A percentile compares a stretch with the other conserved stretches of the same genome.
These are phyloP conservation scores for Hylyphantes graminicola DNA, from an alignment of 1,140 invertebrate genomes.

Conservation along the genomic window DNA sequence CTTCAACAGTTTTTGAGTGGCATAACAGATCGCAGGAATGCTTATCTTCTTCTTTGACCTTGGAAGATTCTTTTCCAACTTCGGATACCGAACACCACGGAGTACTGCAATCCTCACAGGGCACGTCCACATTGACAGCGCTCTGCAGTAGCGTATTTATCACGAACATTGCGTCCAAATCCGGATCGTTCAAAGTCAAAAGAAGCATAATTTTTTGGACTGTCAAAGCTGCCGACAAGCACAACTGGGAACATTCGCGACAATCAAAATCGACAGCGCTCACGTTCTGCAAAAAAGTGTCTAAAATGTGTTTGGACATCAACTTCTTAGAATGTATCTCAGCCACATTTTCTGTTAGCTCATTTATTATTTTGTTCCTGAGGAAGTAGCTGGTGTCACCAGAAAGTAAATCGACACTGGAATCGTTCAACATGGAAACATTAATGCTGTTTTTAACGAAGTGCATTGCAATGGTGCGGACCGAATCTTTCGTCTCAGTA, in stretches of 20 bases:
- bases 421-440: background rate
- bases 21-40: too few relatives aligned
- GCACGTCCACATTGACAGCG: background rate
- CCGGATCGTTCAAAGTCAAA: background rate
- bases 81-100: too few relatives aligned
- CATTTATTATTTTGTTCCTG: background rate
- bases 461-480: background rate
- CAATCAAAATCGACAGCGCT: background rate
- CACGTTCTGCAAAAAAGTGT: background rate
- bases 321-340: conserved; percentile 6
- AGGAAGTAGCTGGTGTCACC: background rate
- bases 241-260: background rate
- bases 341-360: background rate
- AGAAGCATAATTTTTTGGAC: conserved; percentile 2
- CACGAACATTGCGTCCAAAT: too few relatives aligned
- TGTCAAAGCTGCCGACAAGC: background rate
- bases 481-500: background rate
- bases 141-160: background rate
- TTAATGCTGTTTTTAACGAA: background rate
- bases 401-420: background rate
- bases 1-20: too few relatives aligned
- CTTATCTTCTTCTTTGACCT: too few relatives aligned
- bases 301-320: background rate
- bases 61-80: too few relatives aligned
- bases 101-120: conserved; percentile 10